phyloP scores from a whole-genome alignment of 1,140 invertebrate species.

The Trinorchestia longiramus region DNA sequence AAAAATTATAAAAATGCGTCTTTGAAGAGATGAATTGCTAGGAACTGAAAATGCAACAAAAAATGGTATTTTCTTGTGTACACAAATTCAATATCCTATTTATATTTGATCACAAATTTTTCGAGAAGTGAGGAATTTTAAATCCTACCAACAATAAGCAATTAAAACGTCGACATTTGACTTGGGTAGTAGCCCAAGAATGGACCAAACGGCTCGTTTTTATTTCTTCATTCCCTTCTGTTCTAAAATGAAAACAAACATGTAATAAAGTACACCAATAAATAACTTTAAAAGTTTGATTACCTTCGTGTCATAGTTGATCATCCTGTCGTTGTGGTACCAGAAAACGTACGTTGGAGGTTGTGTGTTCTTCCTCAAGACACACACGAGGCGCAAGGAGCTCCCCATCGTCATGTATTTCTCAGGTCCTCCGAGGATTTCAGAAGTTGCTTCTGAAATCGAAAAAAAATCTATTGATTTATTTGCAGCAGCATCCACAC shows the following conservation, averaged over 20 bases:
- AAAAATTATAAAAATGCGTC: neutral
- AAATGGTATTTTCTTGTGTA: neutral
- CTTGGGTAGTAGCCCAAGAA: too few relatives aligned
- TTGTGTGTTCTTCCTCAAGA: conserved; percentile 68
- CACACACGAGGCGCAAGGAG: conserved; percentile 69
- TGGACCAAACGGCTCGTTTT: too few relatives aligned
- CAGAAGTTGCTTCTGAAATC: conserved; percentile 68
- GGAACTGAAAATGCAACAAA: neutral
- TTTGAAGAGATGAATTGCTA: neutral
- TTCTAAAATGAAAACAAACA: neutral
- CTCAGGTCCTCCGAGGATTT: conserved; percentile 69
- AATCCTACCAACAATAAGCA: neutral
- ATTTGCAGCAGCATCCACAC: neutral
- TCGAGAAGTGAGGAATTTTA: neutral
- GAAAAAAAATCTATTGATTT: neutral
- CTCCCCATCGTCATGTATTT: conserved; percentile 69
- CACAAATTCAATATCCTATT: neutral
- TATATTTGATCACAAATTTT: neutral
- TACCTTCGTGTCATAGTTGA: conserved; percentile 84
- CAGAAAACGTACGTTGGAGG: conserved; percentile 71
- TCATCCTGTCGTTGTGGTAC: conserved; percentile 90
- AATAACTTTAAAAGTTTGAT: neutral
- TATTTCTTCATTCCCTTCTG: too few relatives aligned
- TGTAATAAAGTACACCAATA: neutral
- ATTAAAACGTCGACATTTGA: too few relatives aligned